A percentile compares a stretch with the other conserved stretches of the same genome.
Conservation (phyloP, 2,797 vertebrate genomes). For the Anas capensis region DNA sequence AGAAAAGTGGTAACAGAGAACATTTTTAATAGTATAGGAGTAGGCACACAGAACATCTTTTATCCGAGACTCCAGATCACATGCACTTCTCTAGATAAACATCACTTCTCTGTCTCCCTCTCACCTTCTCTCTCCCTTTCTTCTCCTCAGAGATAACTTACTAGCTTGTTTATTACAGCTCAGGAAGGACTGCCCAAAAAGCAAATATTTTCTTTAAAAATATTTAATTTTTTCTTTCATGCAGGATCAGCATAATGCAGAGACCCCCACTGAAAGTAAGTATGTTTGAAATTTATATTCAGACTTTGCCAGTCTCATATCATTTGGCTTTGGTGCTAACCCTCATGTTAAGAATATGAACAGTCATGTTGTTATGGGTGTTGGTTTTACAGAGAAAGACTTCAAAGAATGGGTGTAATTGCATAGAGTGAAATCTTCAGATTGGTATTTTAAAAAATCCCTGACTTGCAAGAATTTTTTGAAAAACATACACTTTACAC, state of each 20-base stretch:
- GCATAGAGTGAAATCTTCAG: neutral
- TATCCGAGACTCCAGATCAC: neutral
- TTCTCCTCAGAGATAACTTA: neutral
- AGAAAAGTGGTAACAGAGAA: neutral
- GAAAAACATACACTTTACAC: neutral
- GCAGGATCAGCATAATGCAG: slow-evolving; percentile 19
- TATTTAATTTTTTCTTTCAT: neutral
- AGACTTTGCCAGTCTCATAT: neutral
- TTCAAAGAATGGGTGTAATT: neutral
- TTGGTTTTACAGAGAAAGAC: neutral
- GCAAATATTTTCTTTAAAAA: neutral
- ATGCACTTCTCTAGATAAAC: neutral
- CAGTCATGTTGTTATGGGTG: neutral
- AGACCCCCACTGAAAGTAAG: slow-evolving; percentile 55
- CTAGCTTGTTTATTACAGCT: neutral
- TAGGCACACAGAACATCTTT: neutral
- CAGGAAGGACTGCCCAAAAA: neutral
- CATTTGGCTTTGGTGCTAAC: neutral
- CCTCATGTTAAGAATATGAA: neutral
- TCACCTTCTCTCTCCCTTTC: neutral
- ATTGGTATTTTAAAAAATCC: neutral
- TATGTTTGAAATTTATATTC: neutral
- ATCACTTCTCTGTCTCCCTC: neutral
- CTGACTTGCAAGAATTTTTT: neutral
- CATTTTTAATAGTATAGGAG: neutral